Conservation (phyloP, 2,888 invertebrate genomes). For the Heliconius sara region DNA sequence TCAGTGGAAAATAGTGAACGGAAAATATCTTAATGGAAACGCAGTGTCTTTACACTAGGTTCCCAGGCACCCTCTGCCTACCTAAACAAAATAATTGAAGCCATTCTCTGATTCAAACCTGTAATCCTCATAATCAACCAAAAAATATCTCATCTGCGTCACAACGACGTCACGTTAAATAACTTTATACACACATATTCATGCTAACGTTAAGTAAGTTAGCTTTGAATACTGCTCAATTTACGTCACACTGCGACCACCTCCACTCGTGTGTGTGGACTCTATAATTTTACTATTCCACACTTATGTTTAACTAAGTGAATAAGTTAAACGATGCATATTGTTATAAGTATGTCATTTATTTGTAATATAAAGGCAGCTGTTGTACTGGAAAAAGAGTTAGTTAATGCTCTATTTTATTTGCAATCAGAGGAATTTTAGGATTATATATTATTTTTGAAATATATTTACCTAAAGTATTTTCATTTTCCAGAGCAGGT, state of each 20-base stretch:
- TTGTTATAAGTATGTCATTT: neutral
- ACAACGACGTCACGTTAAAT: neutral
- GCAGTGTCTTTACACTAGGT: neutral
- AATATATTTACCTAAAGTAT: too few species aligned
- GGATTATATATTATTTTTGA: too few species aligned
- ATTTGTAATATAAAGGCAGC: neutral
- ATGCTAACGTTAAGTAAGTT: constrained; percentile 46
- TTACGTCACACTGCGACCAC: constrained; percentile 52
- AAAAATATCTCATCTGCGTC: neutral
- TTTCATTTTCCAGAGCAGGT: too few species aligned
- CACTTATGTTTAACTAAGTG: constrained; percentile 40
- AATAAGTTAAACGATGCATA: constrained; percentile 24
- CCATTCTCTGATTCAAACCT: too few species aligned
- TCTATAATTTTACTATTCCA: constrained; percentile 42
- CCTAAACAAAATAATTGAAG: neutral
- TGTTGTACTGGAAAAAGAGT: neutral
- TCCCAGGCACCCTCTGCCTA: neutral
- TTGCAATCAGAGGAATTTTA: neutral
- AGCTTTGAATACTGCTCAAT: constrained; percentile 70
- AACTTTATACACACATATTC: constrained; percentile 7
- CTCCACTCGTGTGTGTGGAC: constrained; percentile 36
- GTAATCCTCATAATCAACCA: neutral
- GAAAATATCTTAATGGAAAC: neutral
- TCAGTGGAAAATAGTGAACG: too few species aligned
- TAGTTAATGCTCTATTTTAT: too few species aligned